These are phyloP conservation scores for Rallus limicola DNA, from an alignment of 2,113 vertebrate genomes.

Conservation along the genomic window DNA sequence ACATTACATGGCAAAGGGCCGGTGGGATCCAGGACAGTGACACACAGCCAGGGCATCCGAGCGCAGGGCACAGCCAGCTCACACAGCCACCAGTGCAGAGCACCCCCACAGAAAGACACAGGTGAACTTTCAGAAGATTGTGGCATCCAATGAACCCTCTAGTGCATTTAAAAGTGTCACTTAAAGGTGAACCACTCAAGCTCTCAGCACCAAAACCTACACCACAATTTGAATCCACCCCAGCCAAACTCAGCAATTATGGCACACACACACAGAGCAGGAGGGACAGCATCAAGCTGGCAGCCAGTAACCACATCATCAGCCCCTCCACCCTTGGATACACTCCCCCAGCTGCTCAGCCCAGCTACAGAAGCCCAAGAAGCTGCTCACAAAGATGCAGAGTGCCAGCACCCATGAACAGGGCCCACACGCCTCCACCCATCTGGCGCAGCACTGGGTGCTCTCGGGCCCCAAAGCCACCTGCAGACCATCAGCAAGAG, in stretches of 20 bases:
- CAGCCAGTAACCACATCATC: not conserved
- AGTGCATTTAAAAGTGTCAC: not conserved
- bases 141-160: not conserved
- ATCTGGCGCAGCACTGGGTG: fast-evolving
- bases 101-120: not conserved
- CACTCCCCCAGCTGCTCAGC: fast-evolving
- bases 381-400: not conserved
- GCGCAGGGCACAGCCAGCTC: too few relatives aligned
- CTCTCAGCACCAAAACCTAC: not conserved
- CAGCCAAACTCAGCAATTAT: not conserved
- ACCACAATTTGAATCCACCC: not conserved
- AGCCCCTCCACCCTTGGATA: not conserved
- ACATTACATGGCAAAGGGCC: fast-evolving
- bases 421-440: fast-evolving
- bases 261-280: not conserved
- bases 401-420: not conserved
- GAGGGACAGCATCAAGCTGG: not conserved
- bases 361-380: not conserved
- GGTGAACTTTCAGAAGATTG: not conserved
- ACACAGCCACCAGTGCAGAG: too few relatives aligned
- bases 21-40: not conserved
- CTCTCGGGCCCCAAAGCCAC: not conserved
- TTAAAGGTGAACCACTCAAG: too few relatives aligned
- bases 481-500: not conserved
- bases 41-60: fast-evolving